A percentile compares a stretch with the other conserved stretches of the same genome.
Evolutionary conservation across 2,888 invertebrate genomes (phyloP).

Genomic region (Gari tellinella): DNA sequence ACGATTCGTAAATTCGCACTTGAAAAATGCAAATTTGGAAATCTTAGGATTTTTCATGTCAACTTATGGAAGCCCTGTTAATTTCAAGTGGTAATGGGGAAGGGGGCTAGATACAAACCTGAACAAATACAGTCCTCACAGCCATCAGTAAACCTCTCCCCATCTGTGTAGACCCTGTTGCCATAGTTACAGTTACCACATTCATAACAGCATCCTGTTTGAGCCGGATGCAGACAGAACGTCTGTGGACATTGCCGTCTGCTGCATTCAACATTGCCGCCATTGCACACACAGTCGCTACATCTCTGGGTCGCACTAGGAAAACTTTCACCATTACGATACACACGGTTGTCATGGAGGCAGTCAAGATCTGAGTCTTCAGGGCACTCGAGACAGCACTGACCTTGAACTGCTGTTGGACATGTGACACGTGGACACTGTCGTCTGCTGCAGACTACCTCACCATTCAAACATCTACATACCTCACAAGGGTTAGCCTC

Average conservation of each 20-base stretch:
- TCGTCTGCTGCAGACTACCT: slow-evolving; percentile 58
- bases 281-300: slow-evolving; percentile 68
- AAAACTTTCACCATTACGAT: slow-evolving; percentile 55
- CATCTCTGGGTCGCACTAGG: slow-evolving; percentile 54
- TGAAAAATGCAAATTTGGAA: too few relatives aligned
- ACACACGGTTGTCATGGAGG: slow-evolving; percentile 52
- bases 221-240: slow-evolving; percentile 62
- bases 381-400: slow-evolving; percentile 61
- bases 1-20: too few relatives aligned
- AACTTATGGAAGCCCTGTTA: too few relatives aligned
- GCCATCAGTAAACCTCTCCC: slow-evolving; percentile 47
- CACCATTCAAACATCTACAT: slow-evolving; percentile 71
- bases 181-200: slow-evolving; percentile 72
- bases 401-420: slow-evolving; percentile 54
- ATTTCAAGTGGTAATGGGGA: too few relatives aligned
- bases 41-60: too few relatives aligned
- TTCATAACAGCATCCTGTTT: slow-evolving; percentile 57
- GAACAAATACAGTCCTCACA: slow-evolving; percentile 73
- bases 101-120: slow-evolving; percentile 57
- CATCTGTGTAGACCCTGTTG: slow-evolving; percentile 56
- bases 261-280: slow-evolving; percentile 67
- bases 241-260: slow-evolving; percentile 55
- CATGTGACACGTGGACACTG: slow-evolving; percentile 65
- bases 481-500: slow-evolving; percentile 60
- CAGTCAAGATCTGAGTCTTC: slow-evolving; percentile 56